Percentiles rank a stretch among this genome's conserved stretches.
These are phyloP conservation scores for Globodera rostochiensis DNA, from an alignment of 1,140 invertebrate species.

Conservation along the genomic window DNA sequence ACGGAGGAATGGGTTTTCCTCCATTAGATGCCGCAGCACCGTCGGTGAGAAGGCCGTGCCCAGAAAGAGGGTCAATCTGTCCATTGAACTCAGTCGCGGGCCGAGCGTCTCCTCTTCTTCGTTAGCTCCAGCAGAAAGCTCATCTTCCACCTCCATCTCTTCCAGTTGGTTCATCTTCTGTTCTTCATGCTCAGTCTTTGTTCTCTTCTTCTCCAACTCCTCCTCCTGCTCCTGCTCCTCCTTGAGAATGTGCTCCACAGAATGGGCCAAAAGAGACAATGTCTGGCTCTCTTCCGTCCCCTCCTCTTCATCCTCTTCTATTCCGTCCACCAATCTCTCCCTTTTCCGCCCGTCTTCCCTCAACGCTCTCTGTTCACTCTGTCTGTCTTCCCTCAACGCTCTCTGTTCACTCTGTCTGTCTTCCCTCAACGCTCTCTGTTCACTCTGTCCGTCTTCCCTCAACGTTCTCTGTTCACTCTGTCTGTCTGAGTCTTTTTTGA, in stretches of 20 bases:
- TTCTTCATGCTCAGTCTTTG: not conserved
- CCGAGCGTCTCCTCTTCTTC: too few species aligned
- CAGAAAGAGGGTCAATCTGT: not conserved
- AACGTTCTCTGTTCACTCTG: not conserved
- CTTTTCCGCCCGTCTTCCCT: not conserved
- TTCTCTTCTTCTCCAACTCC: not conserved
- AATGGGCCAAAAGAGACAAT: not conserved
- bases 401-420: not conserved
- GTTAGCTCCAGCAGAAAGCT: too few species aligned
- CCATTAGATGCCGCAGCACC: not conserved
- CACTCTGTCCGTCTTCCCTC: not conserved
- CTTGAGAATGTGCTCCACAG: conserved; percentile 7
- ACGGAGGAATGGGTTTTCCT: not conserved
- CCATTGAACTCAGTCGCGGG: not conserved
- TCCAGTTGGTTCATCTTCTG: not conserved
- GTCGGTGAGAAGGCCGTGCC: not conserved
- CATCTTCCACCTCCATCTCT: too few species aligned
- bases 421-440: not conserved
- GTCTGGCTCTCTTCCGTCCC: not conserved
- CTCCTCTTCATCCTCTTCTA: not conserved
- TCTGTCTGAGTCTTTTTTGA: not conserved
- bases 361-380: not conserved
- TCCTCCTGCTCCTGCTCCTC: not conserved
- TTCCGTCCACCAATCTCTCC: not conserved
- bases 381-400: not conserved